phyloP scores from a whole-genome alignment of 2,797 vertebrate genomes.

The Urosaurus nigricauda region DNA sequence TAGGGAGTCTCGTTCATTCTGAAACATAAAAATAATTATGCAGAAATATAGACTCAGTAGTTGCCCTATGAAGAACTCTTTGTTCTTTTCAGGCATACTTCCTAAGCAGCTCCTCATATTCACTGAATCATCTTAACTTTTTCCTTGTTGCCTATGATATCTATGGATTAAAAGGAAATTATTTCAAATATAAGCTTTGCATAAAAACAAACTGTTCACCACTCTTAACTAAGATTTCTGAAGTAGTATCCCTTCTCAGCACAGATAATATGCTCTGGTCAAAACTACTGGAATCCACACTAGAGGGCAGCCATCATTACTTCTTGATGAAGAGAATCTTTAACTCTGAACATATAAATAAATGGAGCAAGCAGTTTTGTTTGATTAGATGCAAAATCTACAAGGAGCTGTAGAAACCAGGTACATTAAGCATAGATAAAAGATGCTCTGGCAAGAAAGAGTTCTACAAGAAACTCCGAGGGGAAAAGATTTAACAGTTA shows the following conservation, averaged over 20 bases:
- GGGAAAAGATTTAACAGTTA: background rate
- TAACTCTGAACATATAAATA: background rate
- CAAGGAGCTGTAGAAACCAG: background rate
- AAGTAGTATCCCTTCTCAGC: background rate
- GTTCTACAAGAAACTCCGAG: background rate
- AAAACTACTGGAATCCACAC: conserved; percentile 15
- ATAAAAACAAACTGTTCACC: background rate
- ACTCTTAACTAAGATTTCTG: background rate
- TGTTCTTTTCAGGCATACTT: background rate
- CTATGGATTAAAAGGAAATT: background rate
- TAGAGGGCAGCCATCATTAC: background rate
- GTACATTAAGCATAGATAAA: background rate
- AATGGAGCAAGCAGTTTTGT: background rate
- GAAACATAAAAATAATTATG: conserved; percentile 52
- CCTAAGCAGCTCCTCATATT: background rate
- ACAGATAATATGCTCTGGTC: background rate
- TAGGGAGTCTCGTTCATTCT: conserved; percentile 71
- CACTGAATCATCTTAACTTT: conserved; percentile 13
- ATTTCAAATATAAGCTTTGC: background rate
- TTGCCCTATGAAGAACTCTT: background rate
- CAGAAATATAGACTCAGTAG: background rate
- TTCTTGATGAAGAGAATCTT: background rate
- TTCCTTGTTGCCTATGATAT: background rate
- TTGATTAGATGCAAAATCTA: background rate
- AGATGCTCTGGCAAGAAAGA: background rate